Conservation (phyloP, 2,113 vertebrate genomes). For the Hippotragus niger region DNA sequence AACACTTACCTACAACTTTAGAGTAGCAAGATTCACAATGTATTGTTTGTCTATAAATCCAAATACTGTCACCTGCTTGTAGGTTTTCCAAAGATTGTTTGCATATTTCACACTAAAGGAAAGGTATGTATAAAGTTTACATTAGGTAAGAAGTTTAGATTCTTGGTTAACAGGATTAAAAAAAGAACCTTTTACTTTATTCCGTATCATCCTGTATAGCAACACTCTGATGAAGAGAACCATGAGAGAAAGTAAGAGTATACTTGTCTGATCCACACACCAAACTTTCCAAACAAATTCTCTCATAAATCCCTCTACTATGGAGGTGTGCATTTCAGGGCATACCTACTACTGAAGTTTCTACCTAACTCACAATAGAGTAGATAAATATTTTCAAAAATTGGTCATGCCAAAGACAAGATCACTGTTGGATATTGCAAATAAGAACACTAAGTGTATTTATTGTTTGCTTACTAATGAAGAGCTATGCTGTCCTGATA, state of each 20-base stretch:
- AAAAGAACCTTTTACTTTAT: neutral
- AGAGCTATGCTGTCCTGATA: neutral
- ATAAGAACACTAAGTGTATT: neutral
- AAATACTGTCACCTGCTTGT: constrained; percentile 95
- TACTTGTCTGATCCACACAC: neutral
- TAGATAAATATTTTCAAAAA: neutral
- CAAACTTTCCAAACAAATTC: neutral
- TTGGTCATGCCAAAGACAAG: neutral
- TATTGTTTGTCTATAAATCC: constrained; percentile 91
- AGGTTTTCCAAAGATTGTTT: constrained; percentile 86
- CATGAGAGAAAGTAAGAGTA: neutral
- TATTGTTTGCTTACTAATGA: neutral
- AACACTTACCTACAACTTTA: constrained; percentile 88
- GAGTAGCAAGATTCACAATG: constrained; percentile 95
- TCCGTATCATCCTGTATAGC: neutral
- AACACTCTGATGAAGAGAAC: neutral
- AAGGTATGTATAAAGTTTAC: constrained; percentile 23
- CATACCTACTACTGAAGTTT: neutral
- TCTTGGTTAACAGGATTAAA: neutral
- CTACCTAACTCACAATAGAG: neutral
- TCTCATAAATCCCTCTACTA: neutral
- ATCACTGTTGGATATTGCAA: neutral
- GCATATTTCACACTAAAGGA: constrained; percentile 91
- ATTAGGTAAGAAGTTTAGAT: neutral
- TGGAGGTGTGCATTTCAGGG: neutral